These are phyloP conservation scores for Proisotoma minuta DNA, from an alignment of 2,888 invertebrate species.

Conservation along the genomic window DNA sequence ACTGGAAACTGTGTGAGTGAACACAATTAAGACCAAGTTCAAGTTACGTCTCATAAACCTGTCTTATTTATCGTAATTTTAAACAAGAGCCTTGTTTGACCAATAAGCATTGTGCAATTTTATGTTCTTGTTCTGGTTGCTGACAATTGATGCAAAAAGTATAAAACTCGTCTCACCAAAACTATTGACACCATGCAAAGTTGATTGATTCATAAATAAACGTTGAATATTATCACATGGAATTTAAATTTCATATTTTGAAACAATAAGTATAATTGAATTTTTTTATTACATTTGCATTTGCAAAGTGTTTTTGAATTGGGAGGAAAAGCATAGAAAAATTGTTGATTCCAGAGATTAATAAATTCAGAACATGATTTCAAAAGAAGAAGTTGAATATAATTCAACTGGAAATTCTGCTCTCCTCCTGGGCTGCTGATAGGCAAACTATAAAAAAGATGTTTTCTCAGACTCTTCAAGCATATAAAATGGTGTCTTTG, in stretches of 20 bases:
- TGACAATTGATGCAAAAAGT: neutral
- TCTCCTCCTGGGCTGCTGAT: neutral
- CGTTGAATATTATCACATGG: too few relatives aligned
- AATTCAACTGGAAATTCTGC: conserved; percentile 18
- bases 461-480: too few relatives aligned
- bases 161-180: neutral
- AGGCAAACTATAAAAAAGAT: neutral
- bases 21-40: conserved; percentile 2
- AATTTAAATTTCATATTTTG: too few relatives aligned
- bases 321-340: conserved; percentile 15
- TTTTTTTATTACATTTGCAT: too few relatives aligned
- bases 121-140: neutral
- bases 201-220: conserved; percentile 5
- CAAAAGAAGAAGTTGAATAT: conserved; percentile 21
- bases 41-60: conserved; percentile 20
- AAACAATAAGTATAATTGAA: too few relatives aligned
- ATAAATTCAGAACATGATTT: conserved; percentile 25
- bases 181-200: conserved; percentile 6
- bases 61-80: conserved; percentile 42
- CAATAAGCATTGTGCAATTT: conserved; percentile 8
- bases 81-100: conserved; percentile 24
- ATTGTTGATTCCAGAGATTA: conserved; percentile 18
- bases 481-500: too few relatives aligned
- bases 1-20: too few relatives aligned
- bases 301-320: too few relatives aligned